A percentile compares a stretch with the other conserved stretches of the same genome.
phyloP scores from a whole-genome alignment of 1,140 invertebrate genomes.

The Aphis gossypii region DNA sequence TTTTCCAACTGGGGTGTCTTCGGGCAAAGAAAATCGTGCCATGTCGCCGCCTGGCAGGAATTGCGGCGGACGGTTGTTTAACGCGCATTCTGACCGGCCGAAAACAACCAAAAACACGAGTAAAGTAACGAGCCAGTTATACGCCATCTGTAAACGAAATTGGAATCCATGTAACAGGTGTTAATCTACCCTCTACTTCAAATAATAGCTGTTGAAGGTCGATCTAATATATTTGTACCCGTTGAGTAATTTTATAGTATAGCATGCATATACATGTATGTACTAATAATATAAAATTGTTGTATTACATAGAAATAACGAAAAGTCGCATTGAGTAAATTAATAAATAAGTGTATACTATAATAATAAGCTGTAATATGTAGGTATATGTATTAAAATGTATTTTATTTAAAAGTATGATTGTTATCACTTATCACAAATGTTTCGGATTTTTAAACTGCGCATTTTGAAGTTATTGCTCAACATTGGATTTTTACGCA shows the following conservation, averaged over 20 bases:
- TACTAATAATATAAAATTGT: not conserved
- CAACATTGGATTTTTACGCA: no score
- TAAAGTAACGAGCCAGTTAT: not conserved
- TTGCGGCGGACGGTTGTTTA: conserved; percentile 72
- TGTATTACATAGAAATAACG: not conserved
- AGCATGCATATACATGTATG: not conserved
- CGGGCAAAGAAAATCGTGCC: conserved; percentile 76
- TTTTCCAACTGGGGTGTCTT: conserved; percentile 77
- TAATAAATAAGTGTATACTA: not conserved
- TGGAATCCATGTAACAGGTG: not conserved
- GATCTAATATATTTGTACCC: not conserved
- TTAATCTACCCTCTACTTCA: not conserved
- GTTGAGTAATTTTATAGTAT: not conserved
- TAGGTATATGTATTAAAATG: not conserved
- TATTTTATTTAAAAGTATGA: not conserved
- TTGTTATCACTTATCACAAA: not conserved
- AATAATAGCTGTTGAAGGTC: not conserved
- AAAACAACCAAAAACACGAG: not conserved
- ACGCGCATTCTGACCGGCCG: not conserved
- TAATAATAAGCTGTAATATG: not conserved
- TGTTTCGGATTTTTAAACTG: no score
- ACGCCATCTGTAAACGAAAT: conserved; percentile 31
- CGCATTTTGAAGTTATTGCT: no score
- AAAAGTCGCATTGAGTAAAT: not conserved
- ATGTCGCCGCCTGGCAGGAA: conserved; percentile 82